Evolutionary conservation across 2,888 invertebrate species (phyloP).

Genomic region (Dinocampus coccinellae): DNA sequence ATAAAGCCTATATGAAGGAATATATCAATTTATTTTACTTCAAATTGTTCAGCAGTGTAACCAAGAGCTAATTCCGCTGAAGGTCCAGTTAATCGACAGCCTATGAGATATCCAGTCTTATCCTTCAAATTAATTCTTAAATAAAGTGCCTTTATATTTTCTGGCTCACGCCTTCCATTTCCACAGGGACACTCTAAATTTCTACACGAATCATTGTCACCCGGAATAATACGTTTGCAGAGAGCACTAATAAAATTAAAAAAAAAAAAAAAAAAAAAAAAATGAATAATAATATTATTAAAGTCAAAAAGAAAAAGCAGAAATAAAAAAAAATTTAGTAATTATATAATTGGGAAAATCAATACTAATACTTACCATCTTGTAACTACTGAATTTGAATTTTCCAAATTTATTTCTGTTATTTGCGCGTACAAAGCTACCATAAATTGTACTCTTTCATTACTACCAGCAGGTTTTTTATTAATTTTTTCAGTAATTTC

Average conservation of each 20-base stretch:
- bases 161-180: slow-evolving; percentile 58
- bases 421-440: slow-evolving; percentile 78
- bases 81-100: slow-evolving; percentile 59
- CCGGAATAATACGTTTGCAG: slow-evolving; percentile 57
- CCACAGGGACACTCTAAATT: slow-evolving; percentile 65
- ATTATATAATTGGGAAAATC: not conserved
- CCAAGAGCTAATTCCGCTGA: slow-evolving; percentile 59
- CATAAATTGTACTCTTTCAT: slow-evolving; percentile 75
- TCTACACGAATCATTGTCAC: slow-evolving; percentile 63
- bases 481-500: slow-evolving; percentile 71
- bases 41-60: slow-evolving; percentile 54
- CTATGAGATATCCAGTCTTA: slow-evolving; percentile 65
- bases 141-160: slow-evolving; percentile 55
- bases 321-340: not conserved
- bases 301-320: too few species aligned
- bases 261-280: too few species aligned
- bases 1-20: too few species aligned
- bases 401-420: slow-evolving; percentile 81
- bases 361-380: slow-evolving; percentile 52
- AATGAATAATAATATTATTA: too few species aligned
- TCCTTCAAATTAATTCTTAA: slow-evolving; percentile 64
- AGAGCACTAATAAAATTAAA: slow-evolving; percentile 59
- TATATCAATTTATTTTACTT: slow-evolving; percentile 53
- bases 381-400: slow-evolving; percentile 54
- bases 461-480: slow-evolving; percentile 57